A percentile compares a stretch with the other conserved stretches of the same genome.
Conservation (phyloP, 2,113 vertebrate species). For the Chamaea fasciata region DNA sequence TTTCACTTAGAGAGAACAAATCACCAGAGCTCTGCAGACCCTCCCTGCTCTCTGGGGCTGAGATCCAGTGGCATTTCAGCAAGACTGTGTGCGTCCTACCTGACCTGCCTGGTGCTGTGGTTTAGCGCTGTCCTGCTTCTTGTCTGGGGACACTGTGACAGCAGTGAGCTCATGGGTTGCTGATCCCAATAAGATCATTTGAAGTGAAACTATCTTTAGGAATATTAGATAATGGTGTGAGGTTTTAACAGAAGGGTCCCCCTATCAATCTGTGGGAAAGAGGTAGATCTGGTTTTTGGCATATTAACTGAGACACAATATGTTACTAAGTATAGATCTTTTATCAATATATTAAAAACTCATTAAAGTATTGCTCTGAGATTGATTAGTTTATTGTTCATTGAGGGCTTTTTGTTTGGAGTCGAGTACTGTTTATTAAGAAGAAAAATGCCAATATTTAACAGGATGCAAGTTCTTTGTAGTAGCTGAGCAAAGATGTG, state of each 20-base stretch:
- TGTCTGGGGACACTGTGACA: not conserved
- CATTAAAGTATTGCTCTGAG: not conserved
- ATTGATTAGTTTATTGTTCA: not conserved
- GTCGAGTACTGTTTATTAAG: not conserved
- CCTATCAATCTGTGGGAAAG: not conserved
- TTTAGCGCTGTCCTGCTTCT: not conserved
- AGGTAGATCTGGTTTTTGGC: not conserved
- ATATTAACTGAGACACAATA: not conserved
- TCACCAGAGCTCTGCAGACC: not conserved
- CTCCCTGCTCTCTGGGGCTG: not conserved
- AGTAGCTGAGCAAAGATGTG: not conserved
- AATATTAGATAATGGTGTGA: not conserved
- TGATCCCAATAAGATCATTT: not conserved
- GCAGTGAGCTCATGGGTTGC: not conserved
- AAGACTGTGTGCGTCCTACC: accelerated
- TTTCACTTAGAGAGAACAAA: not conserved
- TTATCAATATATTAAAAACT: not conserved
- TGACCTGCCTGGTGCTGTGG: not conserved
- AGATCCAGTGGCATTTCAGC: not conserved
- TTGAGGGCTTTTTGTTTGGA: not conserved
- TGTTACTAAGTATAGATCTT: not conserved
- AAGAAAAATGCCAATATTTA: not conserved
- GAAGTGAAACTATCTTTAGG: not conserved
- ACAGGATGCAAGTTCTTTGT: not conserved
- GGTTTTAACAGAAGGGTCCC: not conserved